phyloP scores from a whole-genome alignment of 2,113 vertebrate genomes.

The Sardina pilchardus region DNA sequence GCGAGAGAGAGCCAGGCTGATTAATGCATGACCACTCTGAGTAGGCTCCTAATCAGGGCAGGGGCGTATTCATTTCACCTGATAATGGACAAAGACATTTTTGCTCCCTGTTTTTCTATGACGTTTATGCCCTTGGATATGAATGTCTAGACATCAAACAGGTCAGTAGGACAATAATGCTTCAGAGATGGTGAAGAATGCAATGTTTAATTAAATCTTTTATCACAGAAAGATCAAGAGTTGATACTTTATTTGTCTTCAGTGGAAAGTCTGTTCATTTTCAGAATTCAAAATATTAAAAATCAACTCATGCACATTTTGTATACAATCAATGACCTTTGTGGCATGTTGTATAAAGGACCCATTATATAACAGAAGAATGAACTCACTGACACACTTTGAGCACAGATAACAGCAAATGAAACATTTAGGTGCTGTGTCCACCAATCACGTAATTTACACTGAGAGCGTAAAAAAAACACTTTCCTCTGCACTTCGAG shows the following conservation, averaged over 20 bases:
- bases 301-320: background rate
- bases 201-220: background rate
- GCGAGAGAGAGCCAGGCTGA: background rate
- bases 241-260: too few relatives aligned
- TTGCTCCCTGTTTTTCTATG: background rate
- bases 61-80: background rate
- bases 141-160: background rate
- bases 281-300: background rate
- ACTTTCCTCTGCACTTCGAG: too few relatives aligned
- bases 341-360: background rate
- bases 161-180: background rate
- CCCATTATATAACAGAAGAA: background rate
- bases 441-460: too few relatives aligned
- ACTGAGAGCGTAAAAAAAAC: too few relatives aligned
- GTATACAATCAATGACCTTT: background rate
- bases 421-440: too few relatives aligned
- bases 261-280: background rate
- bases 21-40: background rate
- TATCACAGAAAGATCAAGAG: too few relatives aligned
- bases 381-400: background rate
- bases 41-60: background rate
- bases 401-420: background rate
- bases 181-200: background rate
- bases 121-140: background rate
- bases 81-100: background rate